These are phyloP conservation scores for Grapholita molesta DNA, from an alignment of 1,140 invertebrate genomes.

Conservation along the genomic window DNA sequence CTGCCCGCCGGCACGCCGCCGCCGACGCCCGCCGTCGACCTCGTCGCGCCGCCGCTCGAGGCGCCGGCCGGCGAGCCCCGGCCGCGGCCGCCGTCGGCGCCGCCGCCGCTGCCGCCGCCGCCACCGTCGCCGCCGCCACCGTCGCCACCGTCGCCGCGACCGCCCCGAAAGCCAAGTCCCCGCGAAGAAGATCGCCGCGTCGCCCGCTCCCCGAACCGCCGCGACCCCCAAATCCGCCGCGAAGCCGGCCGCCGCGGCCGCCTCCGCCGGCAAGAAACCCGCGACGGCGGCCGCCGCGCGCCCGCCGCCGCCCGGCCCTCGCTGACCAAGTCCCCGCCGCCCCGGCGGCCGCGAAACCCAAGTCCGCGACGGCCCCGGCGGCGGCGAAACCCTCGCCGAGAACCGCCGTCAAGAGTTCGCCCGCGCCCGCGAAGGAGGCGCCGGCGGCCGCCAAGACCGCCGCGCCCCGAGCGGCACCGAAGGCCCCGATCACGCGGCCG, in stretches of 20 bases:
- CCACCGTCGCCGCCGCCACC: conserved; percentile 20
- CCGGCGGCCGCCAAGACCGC: conserved; percentile 23
- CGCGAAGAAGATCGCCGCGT: conserved; percentile 26
- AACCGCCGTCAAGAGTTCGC: background rate
- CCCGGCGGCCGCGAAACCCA: conserved; percentile 22
- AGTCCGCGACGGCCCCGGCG: conserved; percentile 2
- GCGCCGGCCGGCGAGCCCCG: conserved; percentile 27
- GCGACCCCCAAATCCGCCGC: conserved; percentile 30
- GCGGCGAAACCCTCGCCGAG: conserved; percentile 2
- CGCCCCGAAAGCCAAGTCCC: conserved; percentile 38
- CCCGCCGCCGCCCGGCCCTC: conserved; percentile 29
- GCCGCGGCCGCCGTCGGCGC: conserved; percentile 36
- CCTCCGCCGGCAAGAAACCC: conserved; percentile 34
- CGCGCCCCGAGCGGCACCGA: conserved; percentile 20
- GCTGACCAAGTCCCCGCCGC: conserved; percentile 23
- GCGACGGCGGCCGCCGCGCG: conserved; percentile 31
- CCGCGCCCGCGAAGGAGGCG: background rate
- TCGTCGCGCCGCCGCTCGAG: conserved; percentile 31
- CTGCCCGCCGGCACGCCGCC: conserved; percentile 46
- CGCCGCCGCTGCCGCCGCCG: conserved; percentile 25
- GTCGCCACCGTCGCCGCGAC: conserved; percentile 31
- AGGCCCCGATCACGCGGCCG: conserved; percentile 18
- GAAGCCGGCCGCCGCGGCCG: conserved; percentile 26
- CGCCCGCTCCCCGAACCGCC: conserved; percentile 43
- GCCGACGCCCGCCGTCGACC: conserved; percentile 46